Percentiles rank a stretch among this genome's conserved stretches.
Conservation (phyloP, 2,113 vertebrate species). For the Rhynchopsitta pachyrhyncha region DNA sequence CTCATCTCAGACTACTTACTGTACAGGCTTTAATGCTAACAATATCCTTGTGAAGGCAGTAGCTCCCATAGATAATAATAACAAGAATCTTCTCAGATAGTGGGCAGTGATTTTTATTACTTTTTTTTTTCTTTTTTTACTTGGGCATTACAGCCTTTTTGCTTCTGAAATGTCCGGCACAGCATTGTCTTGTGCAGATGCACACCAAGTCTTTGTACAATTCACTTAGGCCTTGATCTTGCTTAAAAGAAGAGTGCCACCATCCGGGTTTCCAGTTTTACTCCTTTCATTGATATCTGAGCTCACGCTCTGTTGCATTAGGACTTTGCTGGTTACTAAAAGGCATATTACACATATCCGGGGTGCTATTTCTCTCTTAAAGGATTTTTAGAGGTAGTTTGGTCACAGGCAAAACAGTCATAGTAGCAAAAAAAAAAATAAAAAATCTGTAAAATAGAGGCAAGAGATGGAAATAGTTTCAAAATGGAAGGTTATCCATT, state of each 20-base stretch:
- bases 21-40: neutral
- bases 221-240: neutral
- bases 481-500: conserved; percentile 2
- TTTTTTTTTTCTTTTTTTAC: neutral
- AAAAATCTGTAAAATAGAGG: neutral
- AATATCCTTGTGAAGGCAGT: neutral
- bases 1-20: neutral
- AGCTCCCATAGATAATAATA: neutral
- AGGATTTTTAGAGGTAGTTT: neutral
- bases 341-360: neutral
- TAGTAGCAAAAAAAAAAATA: neutral
- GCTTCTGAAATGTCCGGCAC: neutral
- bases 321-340: neutral
- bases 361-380: neutral
- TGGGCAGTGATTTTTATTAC: neutral
- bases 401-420: conserved; percentile 2
- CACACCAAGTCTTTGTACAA: neutral
- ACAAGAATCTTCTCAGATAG: neutral
- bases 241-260: neutral
- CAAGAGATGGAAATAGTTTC: neutral
- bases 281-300: neutral
- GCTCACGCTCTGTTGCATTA: neutral
- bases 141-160: neutral
- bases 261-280: neutral
- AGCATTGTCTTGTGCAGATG: neutral